Conservation (phyloP, 2,888 invertebrate genomes). For the Subacronicta megacephala region DNA sequence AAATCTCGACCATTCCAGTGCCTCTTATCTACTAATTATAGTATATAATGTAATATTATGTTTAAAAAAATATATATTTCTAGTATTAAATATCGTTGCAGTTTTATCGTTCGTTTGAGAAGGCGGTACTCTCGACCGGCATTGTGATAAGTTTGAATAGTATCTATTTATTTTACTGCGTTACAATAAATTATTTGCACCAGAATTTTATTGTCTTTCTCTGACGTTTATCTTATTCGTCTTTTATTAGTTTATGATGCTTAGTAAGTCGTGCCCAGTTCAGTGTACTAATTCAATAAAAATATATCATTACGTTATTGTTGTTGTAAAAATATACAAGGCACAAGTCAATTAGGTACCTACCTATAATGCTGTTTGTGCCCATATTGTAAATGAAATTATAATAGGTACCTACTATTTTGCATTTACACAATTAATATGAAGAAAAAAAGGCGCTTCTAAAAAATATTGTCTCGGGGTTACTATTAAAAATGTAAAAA, state of each 20-base stretch:
- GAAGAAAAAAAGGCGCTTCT: no score
- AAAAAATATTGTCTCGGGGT: no score
- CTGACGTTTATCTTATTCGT: background rate
- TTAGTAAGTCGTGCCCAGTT: no score
- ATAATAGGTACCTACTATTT: no score
- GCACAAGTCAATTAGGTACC: no score
- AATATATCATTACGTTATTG: no score
- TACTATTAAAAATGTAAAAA: no score
- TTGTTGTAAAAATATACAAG: no score
- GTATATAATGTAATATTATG: conserved; percentile 7
- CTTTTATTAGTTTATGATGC: background rate
- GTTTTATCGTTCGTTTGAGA: conserved; percentile 16
- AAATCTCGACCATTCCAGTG: conserved; percentile 42
- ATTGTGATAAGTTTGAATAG: conserved; percentile 19
- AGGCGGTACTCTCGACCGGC: conserved; percentile 2
- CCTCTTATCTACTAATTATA: conserved; percentile 20
- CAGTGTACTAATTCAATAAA: no score
- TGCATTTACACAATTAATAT: no score
- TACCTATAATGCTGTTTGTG: no score
- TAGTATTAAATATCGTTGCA: conserved; percentile 31
- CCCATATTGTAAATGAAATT: no score
- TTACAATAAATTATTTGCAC: conserved; percentile 57
- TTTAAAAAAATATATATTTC: conserved; percentile 17
- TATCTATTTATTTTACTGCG: conserved; percentile 49
- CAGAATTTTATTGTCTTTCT: background rate